Conservation (phyloP, 2,888 invertebrate genomes). For the Trichopoda pennipes region DNA sequence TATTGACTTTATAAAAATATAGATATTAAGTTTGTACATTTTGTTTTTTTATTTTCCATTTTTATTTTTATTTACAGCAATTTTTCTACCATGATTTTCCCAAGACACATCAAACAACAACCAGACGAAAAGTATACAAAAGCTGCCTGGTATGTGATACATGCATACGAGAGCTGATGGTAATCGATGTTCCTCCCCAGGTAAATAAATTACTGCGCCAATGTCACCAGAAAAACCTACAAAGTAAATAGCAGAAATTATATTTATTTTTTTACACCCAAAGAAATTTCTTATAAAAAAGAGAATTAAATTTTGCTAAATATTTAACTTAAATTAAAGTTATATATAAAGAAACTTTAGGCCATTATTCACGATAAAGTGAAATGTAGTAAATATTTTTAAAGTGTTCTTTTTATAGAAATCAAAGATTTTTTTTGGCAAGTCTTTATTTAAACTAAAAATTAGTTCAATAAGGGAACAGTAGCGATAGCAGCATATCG, state of each 20-base stretch:
- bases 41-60: background rate
- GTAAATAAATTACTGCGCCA: slow-evolving; percentile 72
- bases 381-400: no score
- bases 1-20: background rate
- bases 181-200: slow-evolving; percentile 81
- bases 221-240: background rate
- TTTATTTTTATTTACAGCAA: slow-evolving; percentile 75
- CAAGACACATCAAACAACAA: slow-evolving; percentile 79
- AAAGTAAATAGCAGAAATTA: background rate
- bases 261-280: no score
- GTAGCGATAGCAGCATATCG: no score
- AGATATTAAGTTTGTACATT: background rate
- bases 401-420: no score
- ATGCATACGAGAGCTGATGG: slow-evolving; percentile 81
- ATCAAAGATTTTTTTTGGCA: no score
- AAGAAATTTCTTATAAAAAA: no score
- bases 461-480: no score
- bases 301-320: no score
- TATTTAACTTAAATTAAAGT: no score
- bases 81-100: slow-evolving; percentile 82
- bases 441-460: no score
- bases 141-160: slow-evolving; percentile 81
- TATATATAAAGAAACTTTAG: no score
- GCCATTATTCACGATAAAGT: no score
- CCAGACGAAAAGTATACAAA: slow-evolving; percentile 80